Conservation (phyloP, 2,888 invertebrate species). For the Tanytarsus gracilentus region DNA sequence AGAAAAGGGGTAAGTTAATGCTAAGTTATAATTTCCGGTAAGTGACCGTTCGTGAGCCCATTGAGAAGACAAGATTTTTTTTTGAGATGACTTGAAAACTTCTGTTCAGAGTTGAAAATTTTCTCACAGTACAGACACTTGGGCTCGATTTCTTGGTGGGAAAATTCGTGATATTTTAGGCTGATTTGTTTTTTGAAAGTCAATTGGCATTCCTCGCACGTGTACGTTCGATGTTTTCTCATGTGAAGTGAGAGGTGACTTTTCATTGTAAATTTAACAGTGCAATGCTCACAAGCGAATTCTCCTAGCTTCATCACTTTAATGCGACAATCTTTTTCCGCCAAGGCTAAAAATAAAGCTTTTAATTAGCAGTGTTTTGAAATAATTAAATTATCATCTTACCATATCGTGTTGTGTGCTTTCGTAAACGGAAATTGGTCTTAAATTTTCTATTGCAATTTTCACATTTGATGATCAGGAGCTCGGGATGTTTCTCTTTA, state of each 20-base stretch:
- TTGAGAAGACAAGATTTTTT: background rate
- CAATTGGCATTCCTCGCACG: background rate
- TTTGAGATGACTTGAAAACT: constrained; percentile 17
- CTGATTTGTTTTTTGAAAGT: constrained; percentile 5
- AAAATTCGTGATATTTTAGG: constrained; percentile 17
- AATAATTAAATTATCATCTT: background rate
- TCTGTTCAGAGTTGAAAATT: constrained; percentile 5
- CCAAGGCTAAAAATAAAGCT: background rate
- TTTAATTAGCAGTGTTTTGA: background rate
- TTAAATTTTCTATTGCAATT: constrained; percentile 12
- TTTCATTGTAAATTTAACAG: constrained; percentile 3
- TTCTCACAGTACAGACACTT: constrained; percentile 10
- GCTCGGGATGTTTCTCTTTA: constrained; percentile 4
- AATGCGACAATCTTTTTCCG: background rate
- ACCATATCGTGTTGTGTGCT: constrained; percentile 2
- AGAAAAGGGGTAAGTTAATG: background rate
- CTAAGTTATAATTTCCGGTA: background rate
- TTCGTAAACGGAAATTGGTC: constrained; percentile 13
- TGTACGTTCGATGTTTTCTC: background rate
- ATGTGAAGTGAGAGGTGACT: constrained; percentile 2
- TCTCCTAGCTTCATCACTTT: background rate
- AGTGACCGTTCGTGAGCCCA: background rate
- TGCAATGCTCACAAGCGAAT: constrained; percentile 12
- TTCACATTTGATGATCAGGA: constrained; percentile 7
- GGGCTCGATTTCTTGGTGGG: constrained; percentile 13